Conservation (phyloP, 2,797 vertebrate genomes). For the Brotula barbata region DNA sequence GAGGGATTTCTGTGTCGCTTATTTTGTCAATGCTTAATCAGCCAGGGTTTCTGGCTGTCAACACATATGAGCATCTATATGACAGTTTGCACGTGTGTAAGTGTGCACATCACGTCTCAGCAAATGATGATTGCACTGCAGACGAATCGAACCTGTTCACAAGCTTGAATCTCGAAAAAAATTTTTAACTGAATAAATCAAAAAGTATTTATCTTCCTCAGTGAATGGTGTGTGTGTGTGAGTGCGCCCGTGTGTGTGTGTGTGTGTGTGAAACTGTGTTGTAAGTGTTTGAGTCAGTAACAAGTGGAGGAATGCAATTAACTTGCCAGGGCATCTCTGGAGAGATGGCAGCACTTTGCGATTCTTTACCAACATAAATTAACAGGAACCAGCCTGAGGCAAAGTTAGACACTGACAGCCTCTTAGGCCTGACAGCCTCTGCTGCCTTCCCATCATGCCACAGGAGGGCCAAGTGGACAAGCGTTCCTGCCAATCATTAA, state of each 20-base stretch:
- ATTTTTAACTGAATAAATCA: constrained; percentile 68
- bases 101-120: neutral
- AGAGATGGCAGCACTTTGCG: constrained; percentile 68
- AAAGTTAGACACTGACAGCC: constrained; percentile 65
- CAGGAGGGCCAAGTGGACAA: constrained; percentile 57
- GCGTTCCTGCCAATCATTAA: constrained; percentile 62
- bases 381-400: constrained; percentile 71
- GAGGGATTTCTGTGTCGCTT: constrained; percentile 70
- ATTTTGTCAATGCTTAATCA: constrained; percentile 73
- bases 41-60: constrained; percentile 68
- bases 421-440: constrained; percentile 60
- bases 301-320: constrained; percentile 80
- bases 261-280: constrained; percentile 37
- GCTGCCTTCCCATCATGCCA: constrained; percentile 61
- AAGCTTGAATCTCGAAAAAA: constrained; percentile 43
- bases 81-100: constrained; percentile 29
- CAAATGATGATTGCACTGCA: constrained; percentile 33
- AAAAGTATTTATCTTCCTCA: constrained; percentile 57
- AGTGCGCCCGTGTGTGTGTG: constrained; percentile 9
- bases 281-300: constrained; percentile 55
- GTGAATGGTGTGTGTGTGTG: constrained; percentile 44
- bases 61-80: constrained; percentile 60
- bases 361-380: constrained; percentile 75
- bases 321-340: constrained; percentile 71
- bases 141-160: constrained; percentile 55